phyloP scores from a whole-genome alignment of 2,888 invertebrate species.

The Chalcosyrphus nemorum region DNA sequence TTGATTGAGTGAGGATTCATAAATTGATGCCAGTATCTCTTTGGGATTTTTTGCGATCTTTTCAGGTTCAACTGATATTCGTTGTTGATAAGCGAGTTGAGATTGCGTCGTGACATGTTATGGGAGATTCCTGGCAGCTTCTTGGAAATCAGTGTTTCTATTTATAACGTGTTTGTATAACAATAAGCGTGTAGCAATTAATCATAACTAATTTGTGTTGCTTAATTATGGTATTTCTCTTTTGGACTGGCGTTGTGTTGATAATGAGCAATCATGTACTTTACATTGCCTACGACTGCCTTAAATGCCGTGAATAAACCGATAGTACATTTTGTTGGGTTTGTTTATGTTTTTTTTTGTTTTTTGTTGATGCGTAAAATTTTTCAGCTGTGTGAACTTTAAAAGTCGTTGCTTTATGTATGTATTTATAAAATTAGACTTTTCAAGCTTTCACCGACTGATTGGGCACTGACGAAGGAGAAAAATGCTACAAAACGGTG shows the following conservation, averaged over 20 bases:
- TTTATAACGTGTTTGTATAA: not conserved
- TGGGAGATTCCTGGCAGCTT: not conserved
- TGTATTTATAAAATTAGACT: no score
- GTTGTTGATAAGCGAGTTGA: conserved; percentile 3
- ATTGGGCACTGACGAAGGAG: no score
- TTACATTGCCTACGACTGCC: not conserved
- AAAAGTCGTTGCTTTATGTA: no score
- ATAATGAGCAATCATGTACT: not conserved
- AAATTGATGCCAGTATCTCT: not conserved
- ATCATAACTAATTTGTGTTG: not conserved
- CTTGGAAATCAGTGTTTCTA: not conserved
- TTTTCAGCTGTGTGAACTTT: no score
- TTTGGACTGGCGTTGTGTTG: not conserved
- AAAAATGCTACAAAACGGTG: no score
- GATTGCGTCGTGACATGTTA: not conserved
- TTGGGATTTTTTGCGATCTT: not conserved
- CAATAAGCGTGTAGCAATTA: not conserved
- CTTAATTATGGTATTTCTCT: not conserved
- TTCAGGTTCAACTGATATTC: not conserved
- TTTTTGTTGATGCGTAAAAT: no score
- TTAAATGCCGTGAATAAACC: no score
- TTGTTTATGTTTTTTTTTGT: no score
- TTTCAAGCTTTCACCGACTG: no score
- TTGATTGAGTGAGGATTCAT: not conserved
- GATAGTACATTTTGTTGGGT: no score